Conservation (phyloP, 1,140 invertebrate species). For the Drosophila burlai region DNA sequence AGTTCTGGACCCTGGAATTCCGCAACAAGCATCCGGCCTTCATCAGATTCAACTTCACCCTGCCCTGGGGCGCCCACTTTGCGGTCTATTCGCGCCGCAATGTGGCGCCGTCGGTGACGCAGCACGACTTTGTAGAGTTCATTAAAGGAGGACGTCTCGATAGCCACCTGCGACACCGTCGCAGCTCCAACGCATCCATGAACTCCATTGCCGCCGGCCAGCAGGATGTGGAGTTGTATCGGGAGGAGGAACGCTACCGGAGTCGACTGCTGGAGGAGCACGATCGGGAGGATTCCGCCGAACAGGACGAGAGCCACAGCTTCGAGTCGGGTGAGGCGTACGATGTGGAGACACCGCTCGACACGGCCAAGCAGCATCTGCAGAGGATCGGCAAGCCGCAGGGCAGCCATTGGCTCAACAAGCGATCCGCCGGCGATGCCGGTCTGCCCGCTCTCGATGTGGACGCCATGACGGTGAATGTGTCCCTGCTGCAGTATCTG, state of each 20-base stretch:
- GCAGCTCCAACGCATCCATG: slow-evolving; percentile 43
- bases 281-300: slow-evolving; percentile 29
- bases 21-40: slow-evolving; percentile 94
- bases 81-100: slow-evolving; percentile 97
- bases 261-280: slow-evolving; percentile 1
- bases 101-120: slow-evolving; percentile 96
- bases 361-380: slow-evolving; percentile 61
- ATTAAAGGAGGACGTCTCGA: slow-evolving; percentile 93
- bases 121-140: slow-evolving; percentile 98
- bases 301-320: slow-evolving; percentile 36
- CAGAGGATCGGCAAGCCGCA: slow-evolving; percentile 31
- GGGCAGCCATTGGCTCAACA: slow-evolving; percentile 41
- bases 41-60: slow-evolving; percentile 94
- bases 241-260: slow-evolving; percentile 22
- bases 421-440: slow-evolving; percentile 63
- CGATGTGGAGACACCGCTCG: slow-evolving; percentile 67
- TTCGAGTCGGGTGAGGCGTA: slow-evolving; percentile 57
- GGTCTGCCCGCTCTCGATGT: slow-evolving; percentile 85
- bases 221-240: slow-evolving; percentile 35
- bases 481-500: slow-evolving; percentile 94
- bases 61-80: slow-evolving; percentile 96
- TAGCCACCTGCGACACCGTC: slow-evolving; percentile 86
- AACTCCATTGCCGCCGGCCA: slow-evolving; percentile 7
- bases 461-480: slow-evolving; percentile 91
- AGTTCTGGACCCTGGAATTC: slow-evolving; percentile 97